phyloP scores from a whole-genome alignment of 2,888 invertebrate genomes.

The Cetonia aurata region DNA sequence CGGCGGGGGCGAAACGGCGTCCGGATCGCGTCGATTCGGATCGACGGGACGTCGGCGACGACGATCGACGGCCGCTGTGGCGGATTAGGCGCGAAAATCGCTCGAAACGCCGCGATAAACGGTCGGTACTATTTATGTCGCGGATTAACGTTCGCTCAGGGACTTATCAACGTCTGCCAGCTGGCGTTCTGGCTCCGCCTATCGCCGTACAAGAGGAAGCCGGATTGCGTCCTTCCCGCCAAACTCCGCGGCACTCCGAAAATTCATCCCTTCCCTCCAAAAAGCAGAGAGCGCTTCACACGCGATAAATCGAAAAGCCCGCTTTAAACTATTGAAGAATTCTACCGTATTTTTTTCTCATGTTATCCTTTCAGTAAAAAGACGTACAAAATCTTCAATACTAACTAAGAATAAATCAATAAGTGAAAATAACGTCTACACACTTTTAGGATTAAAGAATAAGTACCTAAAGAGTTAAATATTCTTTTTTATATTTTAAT shows the following conservation, averaged over 20 bases:
- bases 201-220: slow-evolving; percentile 58
- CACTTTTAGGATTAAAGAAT: no score
- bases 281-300: slow-evolving; percentile 45
- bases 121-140: slow-evolving; percentile 64
- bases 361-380: not conserved
- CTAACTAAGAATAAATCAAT: not conserved
- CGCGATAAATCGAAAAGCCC: slow-evolving; percentile 33
- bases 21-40: no score
- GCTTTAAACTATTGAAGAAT: slow-evolving; percentile 23
- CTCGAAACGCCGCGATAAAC: slow-evolving; percentile 52
- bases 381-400: not conserved
- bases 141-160: slow-evolving; percentile 64
- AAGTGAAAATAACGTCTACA: not conserved
- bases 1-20: no score
- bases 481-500: no score
- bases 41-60: not conserved
- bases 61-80: slow-evolving; percentile 35
- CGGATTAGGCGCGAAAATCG: slow-evolving; percentile 38
- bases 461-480: no score
- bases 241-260: slow-evolving; percentile 55
- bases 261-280: slow-evolving; percentile 58
- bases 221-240: slow-evolving; percentile 60
- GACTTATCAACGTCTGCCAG: slow-evolving; percentile 71
- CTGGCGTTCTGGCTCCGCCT: slow-evolving; percentile 71
- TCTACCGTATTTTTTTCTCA: not conserved